Conservation (phyloP, 2,113 vertebrate genomes). For the Copsychus sechellarum region DNA sequence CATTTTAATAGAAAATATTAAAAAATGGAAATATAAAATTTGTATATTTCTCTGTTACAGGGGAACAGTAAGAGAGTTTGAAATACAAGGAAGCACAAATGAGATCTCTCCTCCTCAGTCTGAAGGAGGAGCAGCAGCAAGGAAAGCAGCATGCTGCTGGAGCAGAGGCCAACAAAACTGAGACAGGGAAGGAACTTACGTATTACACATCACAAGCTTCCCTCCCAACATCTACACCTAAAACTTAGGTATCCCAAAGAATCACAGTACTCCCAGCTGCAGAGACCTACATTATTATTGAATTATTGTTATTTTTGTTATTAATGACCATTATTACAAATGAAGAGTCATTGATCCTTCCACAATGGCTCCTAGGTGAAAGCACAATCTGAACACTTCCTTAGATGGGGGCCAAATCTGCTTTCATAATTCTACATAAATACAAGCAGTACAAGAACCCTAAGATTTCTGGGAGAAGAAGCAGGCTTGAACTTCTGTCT, state of each 20-base stretch:
- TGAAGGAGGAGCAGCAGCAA: not conserved
- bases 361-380: not conserved
- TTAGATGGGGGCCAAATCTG: not conserved
- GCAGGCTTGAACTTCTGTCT: not conserved
- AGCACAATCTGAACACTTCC: not conserved
- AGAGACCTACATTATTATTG: not conserved
- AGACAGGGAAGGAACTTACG: not conserved
- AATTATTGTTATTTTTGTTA: not conserved
- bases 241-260: not conserved
- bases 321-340: not conserved
- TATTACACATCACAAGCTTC: not conserved
- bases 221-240: not conserved
- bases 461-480: not conserved
- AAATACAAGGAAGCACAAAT: not conserved
- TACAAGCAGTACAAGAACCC: not conserved
- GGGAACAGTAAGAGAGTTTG: not conserved
- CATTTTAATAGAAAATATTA: not conserved
- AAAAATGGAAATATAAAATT: not conserved
- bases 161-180: not conserved
- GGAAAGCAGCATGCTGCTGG: not conserved
- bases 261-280: not conserved
- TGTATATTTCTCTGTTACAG: not conserved
- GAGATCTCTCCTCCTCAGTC: not conserved
- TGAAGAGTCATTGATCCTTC: not conserved
- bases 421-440: not conserved